Conservation (phyloP, 2,113 vertebrate genomes). For the Bettongia penicillata region DNA sequence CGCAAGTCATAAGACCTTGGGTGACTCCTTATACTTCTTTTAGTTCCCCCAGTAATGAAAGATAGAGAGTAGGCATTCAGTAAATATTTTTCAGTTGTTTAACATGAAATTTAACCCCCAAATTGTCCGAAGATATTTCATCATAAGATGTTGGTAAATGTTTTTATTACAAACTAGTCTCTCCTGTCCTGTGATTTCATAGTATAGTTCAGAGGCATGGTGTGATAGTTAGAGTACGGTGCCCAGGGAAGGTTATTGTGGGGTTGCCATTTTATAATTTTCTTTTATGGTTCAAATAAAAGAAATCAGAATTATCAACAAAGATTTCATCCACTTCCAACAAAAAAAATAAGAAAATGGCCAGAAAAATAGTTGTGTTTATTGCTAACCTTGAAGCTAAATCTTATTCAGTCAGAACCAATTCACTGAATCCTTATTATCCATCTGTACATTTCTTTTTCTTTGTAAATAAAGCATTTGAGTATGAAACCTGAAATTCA, state of each 20-base stretch:
- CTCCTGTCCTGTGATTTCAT: background rate
- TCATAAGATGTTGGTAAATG: background rate
- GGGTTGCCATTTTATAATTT: background rate
- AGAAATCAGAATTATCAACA: slow-evolving; percentile 7
- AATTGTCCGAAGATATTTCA: background rate
- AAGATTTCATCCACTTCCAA: background rate
- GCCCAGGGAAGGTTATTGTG: background rate
- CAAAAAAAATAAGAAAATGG: background rate
- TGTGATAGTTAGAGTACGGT: background rate
- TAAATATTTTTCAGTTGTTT: background rate
- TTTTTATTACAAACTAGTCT: background rate
- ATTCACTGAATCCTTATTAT: background rate
- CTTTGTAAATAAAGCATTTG: background rate
- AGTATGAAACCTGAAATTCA: rapidly evolving
- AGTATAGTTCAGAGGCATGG: background rate
- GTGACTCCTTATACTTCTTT: background rate
- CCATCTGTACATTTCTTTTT: background rate
- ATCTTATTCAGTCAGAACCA: background rate
- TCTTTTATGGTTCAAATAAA: slow-evolving; percentile 10
- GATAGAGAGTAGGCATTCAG: background rate
- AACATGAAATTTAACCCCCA: too few relatives aligned
- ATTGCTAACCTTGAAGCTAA: background rate
- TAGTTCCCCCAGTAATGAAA: background rate
- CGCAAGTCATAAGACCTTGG: background rate
- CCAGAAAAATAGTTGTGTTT: background rate